Conservation (phyloP, 2,113 vertebrate species). For the Xiphophorus couchianus region DNA sequence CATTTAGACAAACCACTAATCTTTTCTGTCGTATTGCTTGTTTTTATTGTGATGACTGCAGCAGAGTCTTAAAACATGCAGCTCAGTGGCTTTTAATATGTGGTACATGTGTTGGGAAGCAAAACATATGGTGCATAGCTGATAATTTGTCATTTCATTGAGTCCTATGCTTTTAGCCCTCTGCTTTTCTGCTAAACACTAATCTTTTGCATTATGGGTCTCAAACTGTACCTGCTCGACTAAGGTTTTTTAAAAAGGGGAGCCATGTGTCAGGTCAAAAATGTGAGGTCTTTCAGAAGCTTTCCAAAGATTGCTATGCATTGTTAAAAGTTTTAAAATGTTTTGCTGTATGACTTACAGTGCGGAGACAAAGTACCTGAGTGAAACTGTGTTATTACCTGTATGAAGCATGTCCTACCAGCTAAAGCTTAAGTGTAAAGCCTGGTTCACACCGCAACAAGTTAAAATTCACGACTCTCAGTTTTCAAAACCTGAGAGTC, state of each 20-base stretch:
- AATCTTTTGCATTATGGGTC: neutral
- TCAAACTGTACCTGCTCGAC: neutral
- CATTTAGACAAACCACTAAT: conserved; percentile 32
- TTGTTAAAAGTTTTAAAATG: neutral
- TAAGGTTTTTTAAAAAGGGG: neutral
- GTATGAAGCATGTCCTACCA: neutral
- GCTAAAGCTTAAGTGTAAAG: neutral
- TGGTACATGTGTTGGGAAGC: conserved; percentile 29
- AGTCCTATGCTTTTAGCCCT: neutral
- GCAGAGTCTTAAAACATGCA: conserved; percentile 13
- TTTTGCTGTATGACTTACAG: neutral
- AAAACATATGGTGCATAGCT: conserved; percentile 25
- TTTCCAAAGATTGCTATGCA: neutral
- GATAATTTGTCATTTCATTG: conserved; percentile 10
- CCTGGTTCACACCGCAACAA: too few species aligned
- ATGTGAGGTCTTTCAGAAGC: neutral
- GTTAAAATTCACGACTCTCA: too few species aligned
- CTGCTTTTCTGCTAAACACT: neutral
- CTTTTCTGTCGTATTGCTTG: conserved; percentile 36
- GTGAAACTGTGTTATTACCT: neutral
- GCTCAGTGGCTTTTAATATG: conserved; percentile 6
- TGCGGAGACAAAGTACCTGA: neutral
- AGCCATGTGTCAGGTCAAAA: neutral
- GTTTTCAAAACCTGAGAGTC: too few species aligned
- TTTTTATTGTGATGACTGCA: conserved; percentile 32